These are phyloP conservation scores for Torymus tubicola DNA, from an alignment of 2,888 invertebrate species.

Conservation along the genomic window DNA sequence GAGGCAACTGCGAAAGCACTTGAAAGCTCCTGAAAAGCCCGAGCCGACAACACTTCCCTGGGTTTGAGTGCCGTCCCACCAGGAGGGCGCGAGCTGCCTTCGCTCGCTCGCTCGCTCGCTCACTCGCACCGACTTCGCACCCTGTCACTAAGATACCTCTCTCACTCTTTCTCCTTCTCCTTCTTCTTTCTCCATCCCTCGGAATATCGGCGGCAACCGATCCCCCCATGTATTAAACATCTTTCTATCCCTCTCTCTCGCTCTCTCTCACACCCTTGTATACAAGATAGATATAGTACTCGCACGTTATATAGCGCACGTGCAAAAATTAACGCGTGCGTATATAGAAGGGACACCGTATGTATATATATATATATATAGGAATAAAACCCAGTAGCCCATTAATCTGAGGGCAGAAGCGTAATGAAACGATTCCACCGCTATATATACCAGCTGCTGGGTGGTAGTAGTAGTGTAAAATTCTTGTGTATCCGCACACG, in stretches of 20 bases:
- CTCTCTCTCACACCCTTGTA: not conserved
- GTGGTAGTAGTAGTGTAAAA: slow-evolving; percentile 38
- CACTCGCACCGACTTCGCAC: slow-evolving; percentile 69
- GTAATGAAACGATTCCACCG: slow-evolving; percentile 57
- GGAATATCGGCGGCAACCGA: slow-evolving; percentile 59
- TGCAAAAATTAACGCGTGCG: slow-evolving; percentile 4
- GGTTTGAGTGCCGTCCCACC: slow-evolving; percentile 75
- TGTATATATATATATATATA: too few relatives aligned
- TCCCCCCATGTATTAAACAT: slow-evolving; percentile 69
- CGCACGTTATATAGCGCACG: not conserved
- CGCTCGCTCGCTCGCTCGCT: slow-evolving; percentile 58
- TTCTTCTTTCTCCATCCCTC: slow-evolving; percentile 22
- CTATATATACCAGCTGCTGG: not conserved
- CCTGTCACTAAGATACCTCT: slow-evolving; percentile 72
- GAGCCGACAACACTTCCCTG: slow-evolving; percentile 75
- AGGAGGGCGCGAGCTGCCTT: slow-evolving; percentile 63
- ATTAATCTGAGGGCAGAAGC: slow-evolving; percentile 45
- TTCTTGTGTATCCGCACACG: slow-evolving; percentile 40
- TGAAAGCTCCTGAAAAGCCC: slow-evolving; percentile 77
- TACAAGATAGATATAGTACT: too few relatives aligned
- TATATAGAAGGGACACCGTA: not conserved
- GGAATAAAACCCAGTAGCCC: slow-evolving; percentile 25
- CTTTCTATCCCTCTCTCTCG: not conserved
- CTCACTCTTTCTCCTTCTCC: slow-evolving; percentile 37
- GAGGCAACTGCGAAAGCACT: slow-evolving; percentile 77